Conservation (phyloP, 1,140 invertebrate species). For the Heliconius hermathena region DNA sequence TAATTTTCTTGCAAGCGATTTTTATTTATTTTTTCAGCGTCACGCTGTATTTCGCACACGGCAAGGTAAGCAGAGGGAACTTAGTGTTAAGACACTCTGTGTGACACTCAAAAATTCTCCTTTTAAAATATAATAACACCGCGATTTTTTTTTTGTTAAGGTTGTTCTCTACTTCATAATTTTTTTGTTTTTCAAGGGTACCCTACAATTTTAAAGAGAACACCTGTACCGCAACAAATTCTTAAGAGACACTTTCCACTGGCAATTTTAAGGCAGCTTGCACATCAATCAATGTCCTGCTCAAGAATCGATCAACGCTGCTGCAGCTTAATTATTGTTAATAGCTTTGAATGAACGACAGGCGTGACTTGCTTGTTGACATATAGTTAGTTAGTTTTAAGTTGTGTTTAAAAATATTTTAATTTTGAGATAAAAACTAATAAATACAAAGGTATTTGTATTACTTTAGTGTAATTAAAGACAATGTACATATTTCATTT, state of each 20-base stretch:
- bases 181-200: not conserved
- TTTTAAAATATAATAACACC: too few relatives aligned
- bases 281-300: conserved; percentile 38
- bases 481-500: too few relatives aligned
- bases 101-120: too few relatives aligned
- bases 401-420: not conserved
- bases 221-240: not conserved
- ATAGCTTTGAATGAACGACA: conserved; percentile 83
- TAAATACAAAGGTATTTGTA: not conserved
- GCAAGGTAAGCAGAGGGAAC: too few relatives aligned
- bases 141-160: too few relatives aligned
- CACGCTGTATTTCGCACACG: too few relatives aligned
- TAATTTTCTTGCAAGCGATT: too few relatives aligned
- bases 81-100: too few relatives aligned
- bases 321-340: conserved; percentile 34
- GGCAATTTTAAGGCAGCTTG: conserved; percentile 25
- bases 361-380: conserved; percentile 93
- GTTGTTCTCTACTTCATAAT: too few relatives aligned
- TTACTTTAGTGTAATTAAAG: too few relatives aligned
- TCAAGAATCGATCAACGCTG: conserved; percentile 35
- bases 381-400: conserved; percentile 58
- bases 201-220: not conserved
- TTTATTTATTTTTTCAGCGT: too few relatives aligned
- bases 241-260: not conserved
- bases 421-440: not conserved